Evolutionary conservation across 2,113 vertebrate genomes (phyloP), one percentile per base, ranked within the genome.

Genomic region (Saccopteryx bilineata): DNA sequence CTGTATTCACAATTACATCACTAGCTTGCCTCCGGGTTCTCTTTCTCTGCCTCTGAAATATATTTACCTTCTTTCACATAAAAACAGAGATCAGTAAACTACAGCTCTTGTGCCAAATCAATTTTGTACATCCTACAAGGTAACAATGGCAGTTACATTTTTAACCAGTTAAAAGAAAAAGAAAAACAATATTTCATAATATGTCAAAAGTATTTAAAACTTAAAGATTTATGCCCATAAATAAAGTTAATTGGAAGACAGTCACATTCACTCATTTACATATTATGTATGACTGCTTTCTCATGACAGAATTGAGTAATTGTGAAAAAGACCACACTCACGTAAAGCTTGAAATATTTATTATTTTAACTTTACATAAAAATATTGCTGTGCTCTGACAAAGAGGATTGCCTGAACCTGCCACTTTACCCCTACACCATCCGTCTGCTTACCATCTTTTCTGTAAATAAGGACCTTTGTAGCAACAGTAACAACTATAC

Each of bases 271-370:
- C 60, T 94, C 46, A 87, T 71, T 90, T 95, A 23, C 46, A 1
- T 39, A 26, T 83, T 80, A 23, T 15, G 18, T 66, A 4, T 46
- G 28, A 61, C 61, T 75, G 31, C 39, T 79, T 96, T 95, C 17
- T 19, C 87, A 58, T 1, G 28, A 10, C 7, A 82, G 33, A 95
- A 46, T 39, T 54, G 56, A 96, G 13, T 19, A 76, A n/a, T 13
- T 66, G 13, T 71, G 33, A 80, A 80, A 88, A n/a, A 78, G 9
- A 60, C 5, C 15, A 52, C 21, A n/a, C 26, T 80, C 9, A 1
- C 0, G 78, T 17, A 92, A 81, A 82, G 31, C 7, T 60, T 84
- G 65, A 85, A 82, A 72, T 91, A 92, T 88, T 90, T 87, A 68
- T 87, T 63, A 71, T 74, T 17, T 14, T n/a, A 9, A 60, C 6